Base-by-base conservation (phyloP, 2,113 vertebrate species). In the Xenopus laevis region DNA sequence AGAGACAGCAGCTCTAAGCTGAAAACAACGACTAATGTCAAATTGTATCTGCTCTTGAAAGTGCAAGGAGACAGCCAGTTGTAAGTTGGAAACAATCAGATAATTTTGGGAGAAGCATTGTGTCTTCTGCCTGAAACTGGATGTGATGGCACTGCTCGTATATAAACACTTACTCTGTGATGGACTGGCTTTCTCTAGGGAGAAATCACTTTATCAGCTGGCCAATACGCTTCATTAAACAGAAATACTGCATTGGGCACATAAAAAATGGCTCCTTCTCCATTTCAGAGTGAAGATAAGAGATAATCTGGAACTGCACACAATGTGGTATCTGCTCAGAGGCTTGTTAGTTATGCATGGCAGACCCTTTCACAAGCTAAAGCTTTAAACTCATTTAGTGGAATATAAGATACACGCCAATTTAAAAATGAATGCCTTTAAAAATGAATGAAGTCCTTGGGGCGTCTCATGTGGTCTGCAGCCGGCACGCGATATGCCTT, bases 261-360 rank as follows among this genome's bases (percentile, higher is more conserved):
- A 7, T 2, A 13, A 55, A n/a, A 55, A 3, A 7, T 55, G 13
- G 7, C 15, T 55, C 16, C 52, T n/a, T 55, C 16, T n/a, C 16
- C 16, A 2, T n/a, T 55, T n/a, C 17, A 17, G 16, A 55, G 52
- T 55, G 13, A 55, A 7, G 52, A 55, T 15, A 55, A 9, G 46
- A 47, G 2, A 55, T 55, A 55, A n/a, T n/a, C n/a, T n/a, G n/a
- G n/a, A n/a, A n/a, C n/a, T n/a, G n/a, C n/a, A n/a, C n/a, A n/a
- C n/a, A n/a, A 60, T 60, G 13, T 57, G 4, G 52, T 60, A 60
- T 60, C 21, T 23, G n/a, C 20, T 60, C 58, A 21, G 58, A 60
- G 58, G 2, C 58, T 60, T 60, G 52, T 60, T 60, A 60, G 58
- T 4, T 60, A 60, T 60, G 58, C 58, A 60, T 60, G 58, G 21